Base-by-base conservation (phyloP, 2,888 invertebrate genomes). In the Caenorhabditis sp. region DNA sequence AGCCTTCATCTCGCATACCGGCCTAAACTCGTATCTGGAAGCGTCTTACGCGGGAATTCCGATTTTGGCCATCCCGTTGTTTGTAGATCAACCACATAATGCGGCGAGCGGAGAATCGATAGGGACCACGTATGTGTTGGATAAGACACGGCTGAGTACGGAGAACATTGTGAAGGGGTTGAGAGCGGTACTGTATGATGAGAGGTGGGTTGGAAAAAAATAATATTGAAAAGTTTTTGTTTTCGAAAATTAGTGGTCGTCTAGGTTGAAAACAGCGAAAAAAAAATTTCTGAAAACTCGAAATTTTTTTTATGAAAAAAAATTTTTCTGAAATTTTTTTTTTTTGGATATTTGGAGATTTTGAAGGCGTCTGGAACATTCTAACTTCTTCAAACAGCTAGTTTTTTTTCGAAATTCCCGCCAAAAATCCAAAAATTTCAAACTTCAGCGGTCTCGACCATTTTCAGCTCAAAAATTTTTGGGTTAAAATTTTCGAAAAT, bases 1-100 rank as follows among this genome's bases (percentile, higher is more conserved):
- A 0, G 86, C 72, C 2, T 88, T 89, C 82, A 88, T 89, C 56
- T 85, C 86, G 0, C 88, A 89, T 35, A 54, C 73, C 54, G 89
- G 89, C 14, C 75, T 86, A 16, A 88, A 89, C 58, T 87, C 86
- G 2, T 85, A 84, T 56, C 28, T 87, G 38, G 89, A 89, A 64
- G 56, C 85, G 31, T 77, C 87, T 8, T 82, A 84, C 63, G 82
- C 87, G 0, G 89, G 89, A 22, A 82, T 85, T 19, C 89, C 89
- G 0, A 79, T 85, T 35, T 51, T 89, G 2, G 80, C 86, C 0
- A 59, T 89, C 6, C 88, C 89, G 2, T 59, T 89, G 5, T 89
- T 89, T 47, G 85, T 64, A 16, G 88, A 89, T 77, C 89, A 89
- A 38, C 73, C 68, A 1, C 73, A 85, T 44, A 85, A 80, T 68